phyloP scores from a whole-genome alignment of 1,140 invertebrate genomes.

The Penaeus vannamei region DNA sequence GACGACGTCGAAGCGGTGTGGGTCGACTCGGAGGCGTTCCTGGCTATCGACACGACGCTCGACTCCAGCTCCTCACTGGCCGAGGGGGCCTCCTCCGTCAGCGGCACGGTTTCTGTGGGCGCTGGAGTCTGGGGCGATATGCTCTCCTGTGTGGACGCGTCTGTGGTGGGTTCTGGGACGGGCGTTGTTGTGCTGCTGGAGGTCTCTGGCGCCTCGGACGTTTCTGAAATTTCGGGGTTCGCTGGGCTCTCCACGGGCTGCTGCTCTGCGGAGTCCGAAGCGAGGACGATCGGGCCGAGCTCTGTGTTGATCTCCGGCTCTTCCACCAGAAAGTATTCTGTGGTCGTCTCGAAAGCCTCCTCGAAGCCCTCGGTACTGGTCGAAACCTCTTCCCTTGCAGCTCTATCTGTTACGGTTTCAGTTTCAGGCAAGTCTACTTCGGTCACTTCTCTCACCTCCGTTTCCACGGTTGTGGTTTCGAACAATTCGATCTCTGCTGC shows the following conservation, averaged over 20 bases:
- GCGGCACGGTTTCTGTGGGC: too few species aligned
- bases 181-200: too few species aligned
- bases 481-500: slow-evolving; percentile 24
- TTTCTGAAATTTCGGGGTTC: too few species aligned
- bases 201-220: too few species aligned
- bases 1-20: slow-evolving; percentile 27
- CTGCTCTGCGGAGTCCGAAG: not conserved
- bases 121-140: too few species aligned
- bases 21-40: slow-evolving; percentile 4
- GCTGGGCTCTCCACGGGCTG: not conserved
- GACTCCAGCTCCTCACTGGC: too few species aligned
- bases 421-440: slow-evolving; percentile 31
- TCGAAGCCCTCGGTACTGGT: slow-evolving; percentile 1
- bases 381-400: not conserved
- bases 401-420: slow-evolving; percentile 23
- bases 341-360: not conserved
- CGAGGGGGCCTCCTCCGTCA: too few species aligned
- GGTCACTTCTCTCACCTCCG: slow-evolving; percentile 3
- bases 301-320: slow-evolving; percentile 43
- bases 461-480: slow-evolving; percentile 6
- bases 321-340: not conserved
- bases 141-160: too few species aligned
- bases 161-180: too few species aligned
- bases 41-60: not conserved
- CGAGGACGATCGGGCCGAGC: slow-evolving; percentile 20